Evolutionary conservation across 35 echinoderm and acorn worm species (phyloP).

Genomic region (Heliocidaris erythrogramma): DNA sequence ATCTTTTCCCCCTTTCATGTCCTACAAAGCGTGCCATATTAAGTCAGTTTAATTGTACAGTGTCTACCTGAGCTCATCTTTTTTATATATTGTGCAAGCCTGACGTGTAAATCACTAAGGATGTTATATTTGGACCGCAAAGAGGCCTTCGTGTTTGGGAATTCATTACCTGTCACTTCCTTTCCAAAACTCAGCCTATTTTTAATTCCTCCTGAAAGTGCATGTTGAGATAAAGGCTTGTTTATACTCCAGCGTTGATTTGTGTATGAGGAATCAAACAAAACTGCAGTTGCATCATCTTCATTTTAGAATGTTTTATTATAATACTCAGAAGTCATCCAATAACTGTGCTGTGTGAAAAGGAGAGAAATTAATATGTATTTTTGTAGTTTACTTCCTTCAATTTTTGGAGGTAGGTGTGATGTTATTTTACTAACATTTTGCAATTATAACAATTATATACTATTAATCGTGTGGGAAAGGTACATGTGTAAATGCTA

Average conservation of each 20-base stretch:
- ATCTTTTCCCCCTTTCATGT: neutral
- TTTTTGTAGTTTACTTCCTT: neutral
- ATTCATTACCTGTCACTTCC: slow-evolving; percentile 10
- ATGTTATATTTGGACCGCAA: neutral
- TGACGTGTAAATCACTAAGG: neutral
- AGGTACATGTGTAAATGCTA: neutral
- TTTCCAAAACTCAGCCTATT: neutral
- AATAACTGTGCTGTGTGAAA: neutral
- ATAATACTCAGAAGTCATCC: neutral
- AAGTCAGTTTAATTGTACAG: neutral
- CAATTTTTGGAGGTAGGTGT: neutral
- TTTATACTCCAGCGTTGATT: neutral
- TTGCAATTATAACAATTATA: neutral
- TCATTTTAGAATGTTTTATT: neutral
- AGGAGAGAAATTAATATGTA: neutral
- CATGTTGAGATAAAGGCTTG: neutral
- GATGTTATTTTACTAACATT: neutral
- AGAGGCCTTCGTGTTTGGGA: neutral
- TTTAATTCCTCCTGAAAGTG: neutral
- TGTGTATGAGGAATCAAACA: neutral
- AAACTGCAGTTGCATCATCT: neutral
- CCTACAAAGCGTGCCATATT: neutral
- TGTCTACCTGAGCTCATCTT: neutral
- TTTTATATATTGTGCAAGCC: neutral
- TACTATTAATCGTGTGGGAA: neutral